Percentiles rank a stretch among this genome's conserved stretches.
These are phyloP conservation scores for Clunio marinus DNA, from an alignment of 2,888 invertebrate species.

Conservation along the genomic window DNA sequence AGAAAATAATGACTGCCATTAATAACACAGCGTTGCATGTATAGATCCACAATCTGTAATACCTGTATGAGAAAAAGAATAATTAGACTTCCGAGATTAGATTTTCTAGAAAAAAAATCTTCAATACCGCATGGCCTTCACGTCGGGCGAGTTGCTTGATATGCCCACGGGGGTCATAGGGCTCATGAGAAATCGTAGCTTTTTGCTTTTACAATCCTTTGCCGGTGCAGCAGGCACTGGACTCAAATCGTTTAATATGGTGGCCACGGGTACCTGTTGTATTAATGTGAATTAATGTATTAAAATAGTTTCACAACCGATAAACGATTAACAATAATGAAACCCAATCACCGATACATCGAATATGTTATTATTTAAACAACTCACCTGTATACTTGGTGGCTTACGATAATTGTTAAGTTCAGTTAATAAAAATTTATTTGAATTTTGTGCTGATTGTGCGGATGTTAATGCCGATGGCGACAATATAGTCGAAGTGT, in stretches of 20 bases:
- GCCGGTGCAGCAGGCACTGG: conserved; percentile 41
- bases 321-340: no score
- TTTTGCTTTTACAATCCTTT: conserved; percentile 42
- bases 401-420: conserved; percentile 42
- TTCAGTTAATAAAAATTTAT: conserved; percentile 41
- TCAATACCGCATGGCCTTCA: conserved; percentile 45
- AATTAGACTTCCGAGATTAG: background rate
- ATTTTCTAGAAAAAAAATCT: conserved; percentile 33
- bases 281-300: no score
- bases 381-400: conserved; percentile 42
- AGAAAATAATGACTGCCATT: conserved; percentile 75
- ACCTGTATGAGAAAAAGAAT: conserved; percentile 51
- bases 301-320: no score
- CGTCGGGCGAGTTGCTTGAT: conserved; percentile 43
- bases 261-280: conserved; percentile 41
- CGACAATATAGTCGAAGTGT: conserved; percentile 32
- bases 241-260: conserved; percentile 43
- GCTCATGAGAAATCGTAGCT: conserved; percentile 41
- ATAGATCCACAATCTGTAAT: conserved; percentile 89
- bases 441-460: conserved; percentile 39
- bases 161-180: conserved; percentile 44
- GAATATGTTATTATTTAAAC: background rate
- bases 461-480: conserved; percentile 35
- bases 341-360: no score
- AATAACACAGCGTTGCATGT: conserved; percentile 85